Evolutionary conservation across 2,888 invertebrate species (phyloP), one percentile per base, ranked within the genome.

Genomic region (Ormia ochracea): DNA sequence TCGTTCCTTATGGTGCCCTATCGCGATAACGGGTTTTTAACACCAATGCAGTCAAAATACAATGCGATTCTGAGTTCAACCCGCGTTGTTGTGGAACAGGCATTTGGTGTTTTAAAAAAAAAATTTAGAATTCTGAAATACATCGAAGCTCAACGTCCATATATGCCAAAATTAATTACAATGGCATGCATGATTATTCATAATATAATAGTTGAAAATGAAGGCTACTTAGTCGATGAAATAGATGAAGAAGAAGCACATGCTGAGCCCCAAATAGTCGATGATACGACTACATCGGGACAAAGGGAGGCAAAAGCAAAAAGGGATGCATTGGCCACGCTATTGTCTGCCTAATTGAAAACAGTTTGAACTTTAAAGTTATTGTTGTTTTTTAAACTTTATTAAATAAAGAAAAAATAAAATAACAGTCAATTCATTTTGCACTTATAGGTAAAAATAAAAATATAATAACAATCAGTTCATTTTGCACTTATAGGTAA

Each of bases 51-150:
- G 45, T 78, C 31, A 23, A 72, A 41, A 68, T 78, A 52, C 17
- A 78, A 77, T 33, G 74, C 17, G 17, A 56, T 59, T 65, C 56
- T 70, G 58, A 72, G 58, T 54, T 81, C 81, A 9, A 73, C 69
- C 19, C 68, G 73, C 52, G 78, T 81, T 1, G 63, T 58, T 65
- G 69, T 78, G 9, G 75, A 76, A 28, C 78, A 81, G 56, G 78
- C 75, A 28, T 81, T 81, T 65, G 78, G 75, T 31, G 33, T 78
- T 33, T 78, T 78, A 38, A 78, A 69, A 36, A 63, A 79, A 63
- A 79, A 65, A 36, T 76, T 63, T 68, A 31, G 76, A 54, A 72
- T 74, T 38, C 41, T 78, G 41, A 74, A 78, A 23, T 66, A 65
- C 59, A 38, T 77, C 31, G 70, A 65, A 41, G 12, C 48, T 10